Base-by-base conservation (phyloP, 2,888 invertebrate species). In the Melanostoma mellinum region DNA sequence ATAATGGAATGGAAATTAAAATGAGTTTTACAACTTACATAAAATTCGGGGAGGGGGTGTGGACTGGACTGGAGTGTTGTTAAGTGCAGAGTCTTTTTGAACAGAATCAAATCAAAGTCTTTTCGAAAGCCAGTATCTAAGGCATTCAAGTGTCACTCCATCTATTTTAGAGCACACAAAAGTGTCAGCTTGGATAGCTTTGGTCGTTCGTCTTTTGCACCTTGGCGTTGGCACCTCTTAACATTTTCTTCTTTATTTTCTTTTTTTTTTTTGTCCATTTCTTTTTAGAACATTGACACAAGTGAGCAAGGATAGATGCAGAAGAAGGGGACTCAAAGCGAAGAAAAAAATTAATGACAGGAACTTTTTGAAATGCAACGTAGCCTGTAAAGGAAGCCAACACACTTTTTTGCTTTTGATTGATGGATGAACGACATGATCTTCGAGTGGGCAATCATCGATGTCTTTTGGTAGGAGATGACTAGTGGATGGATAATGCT, bases 61-160 rank as follows among this genome's bases (percentile, higher is more conserved):
- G 52, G 35, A 46, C 3, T 48, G 60, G 30, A 46, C 36, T 5
- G 42, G 33, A 50, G 42, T 65, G 33, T 6, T 58, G 44, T 44
- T 63, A 44, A 65, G 61, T 56, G 38, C 4, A 52, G 48, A 55
- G 30, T 63, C 61, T 71, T 32, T 52, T 56, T 20, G 69, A 9
- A 67, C 40, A 42, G 67, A 74, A 74, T 72, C 78, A 78, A 72
- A 67, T 72, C 78, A 72, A 76, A 63, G 56, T 55, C 69, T 55
- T 72, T 56, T 48, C 52, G 58, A 61, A 33, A 72, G 72, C 53
- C 65, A 71, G 69, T 72, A 20, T 63, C 63, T 46, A 40, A 55
- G 53, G 78, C 78, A 73, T 78, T 81, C 77, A 77, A 72, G 72
- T 77, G 81, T 81, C 81, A 81, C 81, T 77, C 61, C 33, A 76